Conservation (phyloP, 1,140 invertebrate species). For the Drosophila navojoa region DNA sequence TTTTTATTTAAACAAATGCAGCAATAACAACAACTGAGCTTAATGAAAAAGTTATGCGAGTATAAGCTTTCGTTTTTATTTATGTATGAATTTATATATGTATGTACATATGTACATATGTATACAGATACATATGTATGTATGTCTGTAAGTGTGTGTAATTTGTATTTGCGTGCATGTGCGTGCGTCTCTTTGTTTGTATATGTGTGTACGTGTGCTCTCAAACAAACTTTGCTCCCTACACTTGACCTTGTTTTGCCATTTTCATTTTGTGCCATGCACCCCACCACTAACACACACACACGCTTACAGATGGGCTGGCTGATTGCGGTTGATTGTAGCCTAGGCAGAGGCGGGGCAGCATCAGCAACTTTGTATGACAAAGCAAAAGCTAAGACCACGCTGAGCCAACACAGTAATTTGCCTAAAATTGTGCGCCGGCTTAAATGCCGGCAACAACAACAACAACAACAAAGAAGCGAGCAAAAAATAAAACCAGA, state of each 20-base stretch:
- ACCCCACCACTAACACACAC: conserved; percentile 31
- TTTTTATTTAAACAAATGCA: conserved; percentile 57
- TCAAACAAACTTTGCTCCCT: conserved; percentile 80
- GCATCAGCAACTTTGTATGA: conserved; percentile 54
- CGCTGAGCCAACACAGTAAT: conserved; percentile 56
- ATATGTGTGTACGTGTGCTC: conserved; percentile 38
- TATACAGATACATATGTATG: not conserved
- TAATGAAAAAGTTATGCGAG: conserved; percentile 64
- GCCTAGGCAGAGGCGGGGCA: conserved; percentile 4
- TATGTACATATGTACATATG: conserved; percentile 10
- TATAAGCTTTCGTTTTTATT: conserved; percentile 43
- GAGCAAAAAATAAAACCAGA: conserved; percentile 21
- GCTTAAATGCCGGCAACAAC: conserved; percentile 60
- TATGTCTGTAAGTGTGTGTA: conserved; percentile 20
- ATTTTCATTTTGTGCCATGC: conserved; percentile 71
- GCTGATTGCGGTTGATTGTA: conserved; percentile 66
- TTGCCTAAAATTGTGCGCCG: conserved; percentile 58
- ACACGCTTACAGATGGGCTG: conserved; percentile 42
- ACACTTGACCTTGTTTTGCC: conserved; percentile 81
- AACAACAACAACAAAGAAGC: conserved; percentile 32
- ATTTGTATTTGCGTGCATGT: not conserved
- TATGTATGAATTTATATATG: conserved; percentile 21
- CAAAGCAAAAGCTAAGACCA: conserved; percentile 61
- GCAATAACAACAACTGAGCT: conserved; percentile 38
- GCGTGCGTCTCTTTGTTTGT: not conserved